Percentiles rank a stretch among this genome's conserved stretches.
Evolutionary conservation across 2,888 invertebrate genomes (phyloP).

Genomic region (Sepiola atlantica): DNA sequence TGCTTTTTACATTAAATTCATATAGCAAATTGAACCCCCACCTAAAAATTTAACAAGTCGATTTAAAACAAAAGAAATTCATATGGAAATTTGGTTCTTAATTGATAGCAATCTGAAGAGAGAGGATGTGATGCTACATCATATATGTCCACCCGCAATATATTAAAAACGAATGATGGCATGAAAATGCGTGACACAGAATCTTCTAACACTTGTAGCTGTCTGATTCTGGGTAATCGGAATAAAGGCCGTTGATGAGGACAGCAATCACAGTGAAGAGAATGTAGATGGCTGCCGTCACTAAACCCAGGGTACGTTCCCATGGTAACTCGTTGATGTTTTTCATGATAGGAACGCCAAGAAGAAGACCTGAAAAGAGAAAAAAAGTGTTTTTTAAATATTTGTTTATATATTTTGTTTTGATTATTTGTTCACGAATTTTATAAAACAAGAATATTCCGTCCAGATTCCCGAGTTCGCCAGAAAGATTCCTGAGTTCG

Average conservation of each 20-base stretch:
- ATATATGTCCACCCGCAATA: no score
- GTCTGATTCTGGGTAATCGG: slow-evolving; percentile 70
- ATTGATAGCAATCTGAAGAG: no score
- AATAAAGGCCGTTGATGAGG: slow-evolving; percentile 71
- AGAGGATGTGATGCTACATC: no score
- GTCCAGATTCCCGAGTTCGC: no score
- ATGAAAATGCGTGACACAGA: background rate
- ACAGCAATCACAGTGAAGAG: slow-evolving; percentile 68
- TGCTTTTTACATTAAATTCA: no score
- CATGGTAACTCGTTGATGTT: slow-evolving; percentile 72
- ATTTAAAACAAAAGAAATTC: no score
- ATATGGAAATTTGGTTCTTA: no score
- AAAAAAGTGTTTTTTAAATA: slow-evolving; percentile 23
- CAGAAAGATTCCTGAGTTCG: no score
- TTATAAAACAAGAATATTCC: no score
- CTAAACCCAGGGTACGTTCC: slow-evolving; percentile 73
- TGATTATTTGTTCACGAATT: background rate
- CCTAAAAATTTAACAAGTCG: no score
- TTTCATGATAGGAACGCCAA: slow-evolving; percentile 73
- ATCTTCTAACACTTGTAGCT: background rate
- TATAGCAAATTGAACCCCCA: no score
- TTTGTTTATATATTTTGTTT: background rate
- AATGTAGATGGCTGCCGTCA: slow-evolving; percentile 70
- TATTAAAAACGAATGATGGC: no score
- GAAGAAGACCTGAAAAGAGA: slow-evolving; percentile 65